phyloP scores from a whole-genome alignment of 2,113 vertebrate genomes.

The Crypturellus undulatus region DNA sequence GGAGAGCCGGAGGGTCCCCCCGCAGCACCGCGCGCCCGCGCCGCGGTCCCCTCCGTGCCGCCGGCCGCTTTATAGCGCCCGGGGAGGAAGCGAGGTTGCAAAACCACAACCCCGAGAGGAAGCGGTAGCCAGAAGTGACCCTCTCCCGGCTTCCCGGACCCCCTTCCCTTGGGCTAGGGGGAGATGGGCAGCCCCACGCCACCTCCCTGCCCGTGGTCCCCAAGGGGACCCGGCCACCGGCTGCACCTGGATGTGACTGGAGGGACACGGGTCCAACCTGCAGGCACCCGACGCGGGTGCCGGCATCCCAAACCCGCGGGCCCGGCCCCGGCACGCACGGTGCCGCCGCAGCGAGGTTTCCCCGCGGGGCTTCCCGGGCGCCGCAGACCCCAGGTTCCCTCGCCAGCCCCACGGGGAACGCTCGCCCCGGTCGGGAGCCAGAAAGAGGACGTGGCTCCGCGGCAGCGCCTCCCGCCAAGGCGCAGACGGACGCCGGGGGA shows the following conservation, averaged over 20 bases:
- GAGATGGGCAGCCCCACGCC: accelerated
- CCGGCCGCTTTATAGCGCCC: not conserved
- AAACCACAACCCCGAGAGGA: constrained; percentile 33
- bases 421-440: no score
- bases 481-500: no score
- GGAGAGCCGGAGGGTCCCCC: not conserved
- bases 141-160: not conserved
- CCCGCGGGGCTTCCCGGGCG: accelerated
- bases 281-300: accelerated
- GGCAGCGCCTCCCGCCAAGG: no score
- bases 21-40: not conserved
- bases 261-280: not conserved
- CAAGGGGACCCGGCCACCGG: accelerated
- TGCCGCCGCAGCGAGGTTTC: not conserved
- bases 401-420: no score
- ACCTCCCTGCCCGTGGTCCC: no score
- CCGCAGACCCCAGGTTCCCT: not conserved
- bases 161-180: accelerated
- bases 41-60: accelerated
- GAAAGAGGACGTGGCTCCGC: not conserved
- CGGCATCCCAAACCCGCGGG: no score
- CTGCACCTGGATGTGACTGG: accelerated
- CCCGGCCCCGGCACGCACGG: not conserved
- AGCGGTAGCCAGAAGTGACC: not conserved
- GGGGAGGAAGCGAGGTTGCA: constrained; percentile 44